Conservation (phyloP, 1,140 invertebrate species). For the Eriocheir sinensis region DNA sequence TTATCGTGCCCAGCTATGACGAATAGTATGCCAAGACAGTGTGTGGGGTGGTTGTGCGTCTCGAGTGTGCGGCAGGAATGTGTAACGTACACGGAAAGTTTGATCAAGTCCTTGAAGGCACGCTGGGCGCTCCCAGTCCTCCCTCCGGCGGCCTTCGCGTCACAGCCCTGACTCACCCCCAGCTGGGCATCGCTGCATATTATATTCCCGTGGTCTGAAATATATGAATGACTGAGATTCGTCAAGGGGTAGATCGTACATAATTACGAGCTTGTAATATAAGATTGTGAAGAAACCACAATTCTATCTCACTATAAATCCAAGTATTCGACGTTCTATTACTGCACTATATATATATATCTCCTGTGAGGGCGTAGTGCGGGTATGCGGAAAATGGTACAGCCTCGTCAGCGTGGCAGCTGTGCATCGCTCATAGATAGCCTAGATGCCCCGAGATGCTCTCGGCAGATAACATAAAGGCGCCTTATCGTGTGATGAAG, state of each 20-base stretch:
- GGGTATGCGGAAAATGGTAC: not conserved
- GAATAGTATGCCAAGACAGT: no score
- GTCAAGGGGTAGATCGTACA: not conserved
- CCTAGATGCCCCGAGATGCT: not conserved
- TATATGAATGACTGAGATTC: not conserved
- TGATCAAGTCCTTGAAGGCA: not conserved
- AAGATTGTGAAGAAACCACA: not conserved
- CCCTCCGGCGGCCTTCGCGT: not conserved
- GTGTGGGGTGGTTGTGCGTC: not conserved
- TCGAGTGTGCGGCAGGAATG: not conserved
- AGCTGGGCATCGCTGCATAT: not conserved
- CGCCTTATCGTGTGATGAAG: constrained; percentile 19
- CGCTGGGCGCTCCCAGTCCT: not conserved
- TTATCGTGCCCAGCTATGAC: no score
- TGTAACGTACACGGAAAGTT: not conserved
- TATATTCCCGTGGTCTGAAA: not conserved
- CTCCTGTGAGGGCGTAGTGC: not conserved
- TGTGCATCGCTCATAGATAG: not conserved
- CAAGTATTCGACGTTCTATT: not conserved
- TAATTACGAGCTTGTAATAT: not conserved
- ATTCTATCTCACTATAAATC: not conserved
- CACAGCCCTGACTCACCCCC: not conserved
- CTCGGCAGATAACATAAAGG: constrained; percentile 42
- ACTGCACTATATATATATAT: not conserved
- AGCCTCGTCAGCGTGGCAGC: not conserved